Evolutionary conservation across 1,140 invertebrate species (phyloP), one percentile per base, ranked within the genome.

Genomic region (Ladona fulva): DNA sequence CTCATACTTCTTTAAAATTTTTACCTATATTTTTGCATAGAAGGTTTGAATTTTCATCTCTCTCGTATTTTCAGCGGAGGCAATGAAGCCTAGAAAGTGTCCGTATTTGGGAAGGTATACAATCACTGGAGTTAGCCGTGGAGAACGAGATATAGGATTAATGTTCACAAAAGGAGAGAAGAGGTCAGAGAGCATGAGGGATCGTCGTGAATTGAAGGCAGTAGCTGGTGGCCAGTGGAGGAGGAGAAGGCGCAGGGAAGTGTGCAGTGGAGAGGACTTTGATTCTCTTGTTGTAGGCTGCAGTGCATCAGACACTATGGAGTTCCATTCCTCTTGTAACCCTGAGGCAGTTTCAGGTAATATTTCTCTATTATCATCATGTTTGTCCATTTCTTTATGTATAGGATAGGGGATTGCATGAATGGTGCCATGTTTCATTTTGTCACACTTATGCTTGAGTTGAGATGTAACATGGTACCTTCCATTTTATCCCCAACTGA

Each of bases 71-170:
- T 37, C 29, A 75, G 74, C 74, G 3, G 74, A 25, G 74, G 24
- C 74, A 42, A 87, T 90, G 59, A 88, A 89, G 76, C 88, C 89
- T 8, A 85, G 88, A 78, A 87, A 89, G 42, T 93, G 92, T 83
- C 92, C 92, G 0, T 89, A 92, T 81, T 83, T 90, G 80, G 91
- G 91, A 0, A 88, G 91, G 80, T 93, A 91, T 84, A 87, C 87
- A 19, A 89, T 93, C 22, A 88, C 89, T 24, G 89, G 84, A n/a
- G 80, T 87, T 75, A 85, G 85, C 80, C 82, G 83, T 74, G 85
- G 84, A 78, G 84, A 84, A 0, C 81, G 86, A 0, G 80, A 83
- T 37, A 78, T 82, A 81, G 81, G 85, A 77, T 84, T 85, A 80
- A 84, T 86, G 80, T 77, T 84, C 78, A 80, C 81, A 77, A 84